Conservation (phyloP, 2,888 invertebrate species). For the Heterodera filipjevi region DNA sequence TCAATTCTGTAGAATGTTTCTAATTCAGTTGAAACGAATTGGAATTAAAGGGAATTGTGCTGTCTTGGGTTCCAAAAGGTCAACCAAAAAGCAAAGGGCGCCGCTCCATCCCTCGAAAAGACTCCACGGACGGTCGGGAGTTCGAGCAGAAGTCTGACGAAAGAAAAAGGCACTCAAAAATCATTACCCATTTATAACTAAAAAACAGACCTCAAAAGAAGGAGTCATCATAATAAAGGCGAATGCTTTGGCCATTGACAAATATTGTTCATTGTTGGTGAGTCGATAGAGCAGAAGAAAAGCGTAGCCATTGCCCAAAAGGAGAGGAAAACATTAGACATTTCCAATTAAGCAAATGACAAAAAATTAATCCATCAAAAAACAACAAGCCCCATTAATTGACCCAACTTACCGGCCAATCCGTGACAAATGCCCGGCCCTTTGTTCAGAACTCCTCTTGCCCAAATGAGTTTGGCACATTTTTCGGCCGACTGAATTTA, state of each 20-base stretch:
- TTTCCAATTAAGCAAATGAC: background rate
- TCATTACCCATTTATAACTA: background rate
- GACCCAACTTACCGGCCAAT: slow-evolving; percentile 69
- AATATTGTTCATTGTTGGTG: slow-evolving; percentile 68
- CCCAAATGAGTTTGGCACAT: slow-evolving; percentile 81
- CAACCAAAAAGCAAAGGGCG: slow-evolving; percentile 80
- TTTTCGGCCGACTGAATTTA: slow-evolving; percentile 74
- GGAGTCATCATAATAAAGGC: slow-evolving; percentile 75
- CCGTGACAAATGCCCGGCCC: slow-evolving; percentile 89
- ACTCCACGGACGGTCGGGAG: slow-evolving; percentile 81
- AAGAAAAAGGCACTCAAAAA: slow-evolving; percentile 68
- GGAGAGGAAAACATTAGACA: slow-evolving; percentile 12
- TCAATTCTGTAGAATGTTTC: too few relatives aligned
- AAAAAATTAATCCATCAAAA: background rate
- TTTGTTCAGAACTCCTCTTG: slow-evolving; percentile 80
- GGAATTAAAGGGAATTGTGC: slow-evolving; percentile 78
- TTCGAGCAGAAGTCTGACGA: slow-evolving; percentile 73
- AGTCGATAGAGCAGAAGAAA: slow-evolving; percentile 79
- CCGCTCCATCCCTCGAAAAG: slow-evolving; percentile 86
- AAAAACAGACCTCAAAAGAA: slow-evolving; percentile 34
- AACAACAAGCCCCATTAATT: background rate
- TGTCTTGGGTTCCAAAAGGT: slow-evolving; percentile 76
- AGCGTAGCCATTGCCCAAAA: slow-evolving; percentile 73
- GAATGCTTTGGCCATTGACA: slow-evolving; percentile 74
- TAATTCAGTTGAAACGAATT: slow-evolving; percentile 28